Conservation (phyloP, 2,113 vertebrate genomes). For the Anguilla rostrata region DNA sequence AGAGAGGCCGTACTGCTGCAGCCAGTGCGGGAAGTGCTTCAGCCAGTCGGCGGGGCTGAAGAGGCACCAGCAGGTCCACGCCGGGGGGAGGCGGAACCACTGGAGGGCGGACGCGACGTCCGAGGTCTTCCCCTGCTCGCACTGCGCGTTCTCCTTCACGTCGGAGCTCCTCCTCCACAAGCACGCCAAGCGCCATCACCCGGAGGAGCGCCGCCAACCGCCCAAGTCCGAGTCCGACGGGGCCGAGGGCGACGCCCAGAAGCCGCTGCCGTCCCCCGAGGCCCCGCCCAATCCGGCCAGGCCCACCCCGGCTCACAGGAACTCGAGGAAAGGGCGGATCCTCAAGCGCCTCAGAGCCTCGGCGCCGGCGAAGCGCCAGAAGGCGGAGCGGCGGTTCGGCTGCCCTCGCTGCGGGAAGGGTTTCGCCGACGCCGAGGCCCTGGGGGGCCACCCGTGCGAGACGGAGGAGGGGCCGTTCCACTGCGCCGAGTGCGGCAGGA, state of each 20-base stretch:
- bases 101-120: neutral
- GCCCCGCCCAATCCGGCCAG: neutral
- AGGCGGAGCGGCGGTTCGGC: constrained; percentile 61
- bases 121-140: constrained; percentile 56
- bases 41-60: constrained; percentile 47
- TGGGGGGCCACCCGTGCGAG: constrained; percentile 61
- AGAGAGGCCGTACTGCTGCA: constrained; percentile 50
- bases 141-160: constrained; percentile 67
- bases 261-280: neutral
- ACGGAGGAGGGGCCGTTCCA: constrained; percentile 41
- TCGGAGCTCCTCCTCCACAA: constrained; percentile 62
- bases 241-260: neutral
- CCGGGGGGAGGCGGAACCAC: neutral
- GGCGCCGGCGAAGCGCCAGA: constrained; percentile 53
- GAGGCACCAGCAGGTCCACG: constrained; percentile 47
- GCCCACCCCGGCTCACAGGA: neutral
- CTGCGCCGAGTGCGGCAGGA: constrained; percentile 57
- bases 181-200: constrained; percentile 57
- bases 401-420: constrained; percentile 60
- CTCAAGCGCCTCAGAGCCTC: constrained; percentile 53
- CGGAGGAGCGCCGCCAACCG: constrained; percentile 1
- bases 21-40: constrained; percentile 46
- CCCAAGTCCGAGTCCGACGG: neutral
- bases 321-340: constrained; percentile 41
- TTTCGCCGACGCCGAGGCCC: constrained; percentile 51